A percentile compares a stretch with the other conserved stretches of the same genome.
Evolutionary conservation across 1,140 invertebrate genomes (phyloP).

Genomic region (Ceratina australensis): DNA sequence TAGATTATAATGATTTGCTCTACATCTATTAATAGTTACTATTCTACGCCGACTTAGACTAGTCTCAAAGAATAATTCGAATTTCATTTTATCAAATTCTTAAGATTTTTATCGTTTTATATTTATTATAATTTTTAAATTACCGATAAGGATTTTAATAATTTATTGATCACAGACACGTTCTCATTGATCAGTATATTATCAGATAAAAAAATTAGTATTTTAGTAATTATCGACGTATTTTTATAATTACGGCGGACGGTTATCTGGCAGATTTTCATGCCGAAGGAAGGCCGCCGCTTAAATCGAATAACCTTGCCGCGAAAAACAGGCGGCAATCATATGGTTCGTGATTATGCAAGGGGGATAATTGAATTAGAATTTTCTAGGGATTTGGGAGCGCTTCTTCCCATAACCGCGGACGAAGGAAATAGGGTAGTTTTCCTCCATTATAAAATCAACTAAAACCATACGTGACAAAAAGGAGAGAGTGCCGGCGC

Average conservation of each 20-base stretch:
- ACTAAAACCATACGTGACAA: constrained; percentile 71
- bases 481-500: constrained; percentile 56
- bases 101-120: too few relatives aligned
- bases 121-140: neutral
- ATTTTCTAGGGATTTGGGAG: constrained; percentile 62
- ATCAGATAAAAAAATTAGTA: too few relatives aligned
- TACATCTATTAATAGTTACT: too few relatives aligned
- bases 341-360: constrained; percentile 66
- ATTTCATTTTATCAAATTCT: too few relatives aligned
- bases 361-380: constrained; percentile 71
- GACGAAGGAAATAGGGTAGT: constrained; percentile 56
- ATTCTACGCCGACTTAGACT: too few relatives aligned
- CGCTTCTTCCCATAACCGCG: constrained; percentile 58
- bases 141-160: neutral
- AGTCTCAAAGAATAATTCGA: too few relatives aligned
- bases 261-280: constrained; percentile 17
- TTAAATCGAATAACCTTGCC: constrained; percentile 30
- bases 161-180: neutral
- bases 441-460: constrained; percentile 70
- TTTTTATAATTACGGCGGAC: neutral
- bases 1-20: too few relatives aligned
- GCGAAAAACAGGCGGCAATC: constrained; percentile 64
- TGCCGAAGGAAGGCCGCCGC: constrained; percentile 12
- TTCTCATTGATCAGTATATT: neutral
- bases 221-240: constrained; percentile 5